These are phyloP conservation scores for Polyergus mexicanus DNA, from an alignment of 1,140 invertebrate genomes.

Conservation along the genomic window DNA sequence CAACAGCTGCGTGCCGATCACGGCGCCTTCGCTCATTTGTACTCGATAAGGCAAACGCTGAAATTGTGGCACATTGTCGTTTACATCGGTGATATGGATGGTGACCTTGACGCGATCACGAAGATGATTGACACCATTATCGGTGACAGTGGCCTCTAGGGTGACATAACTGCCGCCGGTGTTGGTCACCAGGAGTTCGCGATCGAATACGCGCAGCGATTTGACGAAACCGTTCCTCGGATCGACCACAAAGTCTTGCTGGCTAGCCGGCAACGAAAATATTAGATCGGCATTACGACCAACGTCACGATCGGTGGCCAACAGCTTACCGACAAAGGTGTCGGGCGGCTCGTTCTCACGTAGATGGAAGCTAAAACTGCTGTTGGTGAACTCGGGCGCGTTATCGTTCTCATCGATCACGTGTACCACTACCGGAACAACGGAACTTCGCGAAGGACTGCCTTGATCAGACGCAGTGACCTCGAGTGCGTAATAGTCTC, in stretches of 20 bases:
- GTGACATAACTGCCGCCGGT: conserved; percentile 93
- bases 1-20: conserved; percentile 92
- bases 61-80: conserved; percentile 97
- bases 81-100: conserved; percentile 95
- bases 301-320: conserved; percentile 95
- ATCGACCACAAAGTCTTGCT: conserved; percentile 95
- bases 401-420: conserved; percentile 99
- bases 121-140: conserved; percentile 93
- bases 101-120: conserved; percentile 96
- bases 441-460: conserved; percentile 91
- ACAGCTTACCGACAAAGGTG: conserved; percentile 95
- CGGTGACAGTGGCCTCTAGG: conserved; percentile 94
- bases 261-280: conserved; percentile 92
- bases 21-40: conserved; percentile 94
- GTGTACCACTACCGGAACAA: conserved; percentile 95
- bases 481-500: conserved; percentile 95
- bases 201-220: conserved; percentile 94
- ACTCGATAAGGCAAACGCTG: conserved; percentile 93
- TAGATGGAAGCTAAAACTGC: conserved; percentile 94
- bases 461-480: conserved; percentile 94
- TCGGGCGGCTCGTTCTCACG: conserved; percentile 96
- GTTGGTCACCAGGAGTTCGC: conserved; percentile 92
- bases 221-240: conserved; percentile 97
- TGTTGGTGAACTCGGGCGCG: conserved; percentile 94
- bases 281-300: conserved; percentile 96